A percentile compares a stretch with the other conserved stretches of the same genome.
Conservation (phyloP, 2,113 vertebrate genomes). For the Conger conger region DNA sequence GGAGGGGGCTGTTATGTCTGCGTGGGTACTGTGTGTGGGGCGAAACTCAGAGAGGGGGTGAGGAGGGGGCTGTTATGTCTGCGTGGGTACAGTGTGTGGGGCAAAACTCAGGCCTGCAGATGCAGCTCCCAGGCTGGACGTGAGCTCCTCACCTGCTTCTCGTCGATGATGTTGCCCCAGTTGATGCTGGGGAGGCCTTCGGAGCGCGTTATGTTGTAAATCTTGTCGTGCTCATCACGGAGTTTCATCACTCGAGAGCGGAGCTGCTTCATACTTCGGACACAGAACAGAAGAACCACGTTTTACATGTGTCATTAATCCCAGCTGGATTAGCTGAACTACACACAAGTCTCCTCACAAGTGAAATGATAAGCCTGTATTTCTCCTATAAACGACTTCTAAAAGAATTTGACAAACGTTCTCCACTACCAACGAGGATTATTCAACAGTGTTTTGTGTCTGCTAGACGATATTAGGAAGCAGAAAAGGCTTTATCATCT, state of each 20-base stretch:
- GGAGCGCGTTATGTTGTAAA: constrained; percentile 78
- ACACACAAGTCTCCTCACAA: rapidly evolving
- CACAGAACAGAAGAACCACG: not conserved
- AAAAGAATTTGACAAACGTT: too few species aligned
- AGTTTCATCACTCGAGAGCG: constrained; percentile 81
- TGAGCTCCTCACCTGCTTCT: constrained; percentile 81
- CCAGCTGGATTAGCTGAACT: not conserved
- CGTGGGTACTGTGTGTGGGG: too few species aligned
- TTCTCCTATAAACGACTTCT: not conserved
- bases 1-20: too few species aligned
- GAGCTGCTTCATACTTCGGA: constrained; percentile 85
- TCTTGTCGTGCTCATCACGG: constrained; percentile 74
- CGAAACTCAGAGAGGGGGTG: too few species aligned
- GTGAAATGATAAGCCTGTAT: rapidly evolving
- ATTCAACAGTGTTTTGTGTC: too few species aligned
- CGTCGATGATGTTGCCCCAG: constrained; percentile 87
- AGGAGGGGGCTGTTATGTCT: too few species aligned
- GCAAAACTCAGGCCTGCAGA: too few species aligned
- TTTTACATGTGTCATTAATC: not conserved
- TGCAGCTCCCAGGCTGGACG: too few species aligned
- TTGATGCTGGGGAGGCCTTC: constrained; percentile 81
- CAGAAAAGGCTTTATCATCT: too few species aligned
- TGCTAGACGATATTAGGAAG: too few species aligned
- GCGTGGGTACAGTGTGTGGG: too few species aligned
- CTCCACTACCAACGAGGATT: too few species aligned